Base-by-base conservation (phyloP, 2,888 invertebrate genomes). In the Thalpophila matura region DNA sequence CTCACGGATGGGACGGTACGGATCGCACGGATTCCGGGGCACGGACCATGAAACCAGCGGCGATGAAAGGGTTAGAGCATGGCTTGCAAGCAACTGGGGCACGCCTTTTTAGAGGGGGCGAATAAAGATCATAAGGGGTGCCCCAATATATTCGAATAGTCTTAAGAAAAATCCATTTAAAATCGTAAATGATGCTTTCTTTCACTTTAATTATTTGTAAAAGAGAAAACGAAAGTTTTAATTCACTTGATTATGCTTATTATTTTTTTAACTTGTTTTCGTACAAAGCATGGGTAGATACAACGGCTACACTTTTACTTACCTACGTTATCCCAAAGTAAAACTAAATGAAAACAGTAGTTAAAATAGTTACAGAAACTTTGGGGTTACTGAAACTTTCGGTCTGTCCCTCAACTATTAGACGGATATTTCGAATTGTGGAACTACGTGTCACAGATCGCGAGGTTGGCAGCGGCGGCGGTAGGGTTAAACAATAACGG, bases 311-410 rank as follows among this genome's bases (percentile, higher is more conserved):
- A n/a, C 9, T 10, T 27, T 12, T 14, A 22, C 7, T 14, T 54
- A 54, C 55, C 66, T 38, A 38, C 10, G 26, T 38, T 60, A 40
- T 31, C 29, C 29, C 38, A 20, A 38, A 56, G 16, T 26, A 55
- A 56, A 60, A 60, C 20, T 38, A 6, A 31, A 65, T n/a, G 16
- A 29, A 10, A 65, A 60, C 57, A 31, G 7, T 26, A 40, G 29
- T 29, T 54, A 18, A 3, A 37, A 29, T 29, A 64, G 53, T 51
- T 37, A 20, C 2, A 14, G 18, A 54, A 60, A 65, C 24, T 65
- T 18, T 24, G 7, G 14, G 18, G 29, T 3, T 7, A 16, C n/a
- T 26, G 0, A 66, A 31, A 50, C 10, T 69, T 47, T 69, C 20
- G 6, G 40, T 18, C 37, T 12, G 26, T 35, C 7, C 14, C 3